These are phyloP conservation scores for Microctonus hyperodae DNA, from an alignment of 2,888 invertebrate species.

Conservation along the genomic window DNA sequence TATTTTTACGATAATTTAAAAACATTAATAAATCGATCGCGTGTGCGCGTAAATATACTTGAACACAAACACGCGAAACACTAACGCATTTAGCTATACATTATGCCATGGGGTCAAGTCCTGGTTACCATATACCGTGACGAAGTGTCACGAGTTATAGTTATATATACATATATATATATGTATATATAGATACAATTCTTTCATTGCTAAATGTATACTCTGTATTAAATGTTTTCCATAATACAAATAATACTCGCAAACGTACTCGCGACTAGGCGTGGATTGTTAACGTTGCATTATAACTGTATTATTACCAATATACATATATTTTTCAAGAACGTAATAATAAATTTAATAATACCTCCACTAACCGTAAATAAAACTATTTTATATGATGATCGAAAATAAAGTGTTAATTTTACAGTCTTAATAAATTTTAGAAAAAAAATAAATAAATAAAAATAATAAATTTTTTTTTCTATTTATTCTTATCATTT, in stretches of 20 bases:
- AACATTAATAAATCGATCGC: slow-evolving; percentile 22
- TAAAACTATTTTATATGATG: no score
- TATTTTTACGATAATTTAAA: background rate
- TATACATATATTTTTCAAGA: no score
- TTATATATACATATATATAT: no score
- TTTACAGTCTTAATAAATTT: no score
- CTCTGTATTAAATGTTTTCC: slow-evolving; percentile 31
- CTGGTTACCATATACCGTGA: slow-evolving; percentile 34
- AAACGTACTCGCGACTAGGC: slow-evolving; percentile 52
- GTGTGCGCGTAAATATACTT: no score
- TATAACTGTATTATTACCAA: background rate
- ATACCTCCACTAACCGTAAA: no score
- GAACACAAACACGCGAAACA: no score
- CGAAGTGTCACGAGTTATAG: slow-evolving; percentile 25
- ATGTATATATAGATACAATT: background rate
- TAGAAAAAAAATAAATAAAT: no score
- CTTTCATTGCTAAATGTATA: slow-evolving; percentile 12
- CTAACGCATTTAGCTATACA: background rate
- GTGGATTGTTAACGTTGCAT: slow-evolving; percentile 41
- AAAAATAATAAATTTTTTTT: no score
- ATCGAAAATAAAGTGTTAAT: no score
- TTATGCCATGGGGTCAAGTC: slow-evolving; percentile 36
- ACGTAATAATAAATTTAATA: no score
- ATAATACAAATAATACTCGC: slow-evolving; percentile 42
- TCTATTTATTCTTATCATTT: no score